Percentiles rank a stretch among this genome's conserved stretches.
phyloP scores from a whole-genome alignment of 2,113 vertebrate species.

The Lophochroa leadbeateri region DNA sequence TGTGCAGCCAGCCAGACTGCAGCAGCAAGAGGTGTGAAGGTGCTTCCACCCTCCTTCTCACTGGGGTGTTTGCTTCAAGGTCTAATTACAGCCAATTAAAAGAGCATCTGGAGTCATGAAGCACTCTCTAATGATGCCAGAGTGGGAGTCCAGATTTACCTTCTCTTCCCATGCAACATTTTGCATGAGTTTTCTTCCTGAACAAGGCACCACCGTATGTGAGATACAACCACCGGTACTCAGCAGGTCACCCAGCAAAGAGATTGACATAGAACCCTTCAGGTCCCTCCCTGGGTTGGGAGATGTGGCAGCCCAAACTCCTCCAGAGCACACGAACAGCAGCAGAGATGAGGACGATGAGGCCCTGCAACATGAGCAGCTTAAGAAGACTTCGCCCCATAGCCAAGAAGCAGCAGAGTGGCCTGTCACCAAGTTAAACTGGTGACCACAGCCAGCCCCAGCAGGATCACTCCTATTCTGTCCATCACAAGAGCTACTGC shows the following conservation, averaged over 20 bases:
- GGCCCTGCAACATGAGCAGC: accelerated
- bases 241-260: background rate
- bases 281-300: background rate
- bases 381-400: accelerated
- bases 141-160: background rate
- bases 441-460: background rate
- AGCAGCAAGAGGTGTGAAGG: background rate
- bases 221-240: accelerated
- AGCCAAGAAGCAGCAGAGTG: background rate
- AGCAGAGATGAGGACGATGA: background rate
- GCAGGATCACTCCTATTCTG: background rate
- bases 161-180: background rate
- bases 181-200: background rate
- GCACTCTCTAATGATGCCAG: background rate
- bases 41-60: background rate
- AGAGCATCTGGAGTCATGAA: background rate
- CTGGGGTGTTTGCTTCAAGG: background rate
- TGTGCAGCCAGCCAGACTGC: background rate
- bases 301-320: background rate
- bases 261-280: background rate
- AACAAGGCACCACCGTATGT: accelerated
- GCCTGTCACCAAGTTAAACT: background rate
- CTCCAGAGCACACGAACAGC: background rate
- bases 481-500: background rate
- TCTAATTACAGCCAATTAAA: constrained; percentile 10